Percentiles rank a stretch among this genome's conserved stretches.
Evolutionary conservation across 2,888 invertebrate genomes (phyloP).

Genomic region (Microchrysa polita): DNA sequence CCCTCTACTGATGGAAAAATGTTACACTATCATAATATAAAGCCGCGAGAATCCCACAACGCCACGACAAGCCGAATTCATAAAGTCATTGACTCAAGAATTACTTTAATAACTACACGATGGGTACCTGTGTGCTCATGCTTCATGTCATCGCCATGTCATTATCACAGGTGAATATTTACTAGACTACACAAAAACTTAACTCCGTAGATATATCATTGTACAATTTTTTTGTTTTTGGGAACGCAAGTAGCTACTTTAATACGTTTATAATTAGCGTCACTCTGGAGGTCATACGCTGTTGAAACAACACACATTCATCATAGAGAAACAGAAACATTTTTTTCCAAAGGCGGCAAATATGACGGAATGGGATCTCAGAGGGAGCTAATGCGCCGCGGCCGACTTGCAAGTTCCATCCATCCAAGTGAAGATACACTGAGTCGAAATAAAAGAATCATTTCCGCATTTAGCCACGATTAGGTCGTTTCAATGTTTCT

Average conservation of each 20-base stretch:
- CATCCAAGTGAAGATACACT: constrained; percentile 18
- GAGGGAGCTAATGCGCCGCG: background rate
- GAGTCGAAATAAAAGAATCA: constrained; percentile 31
- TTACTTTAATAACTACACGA: background rate
- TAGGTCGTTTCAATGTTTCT: background rate
- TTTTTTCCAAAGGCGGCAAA: constrained; percentile 5
- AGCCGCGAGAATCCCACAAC: background rate
- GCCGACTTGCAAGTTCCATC: background rate
- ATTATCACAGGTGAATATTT: constrained; percentile 11
- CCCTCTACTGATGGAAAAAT: no score
- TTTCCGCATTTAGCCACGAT: constrained; percentile 14
- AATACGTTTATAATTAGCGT: constrained; percentile 33
- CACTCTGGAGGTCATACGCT: background rate
- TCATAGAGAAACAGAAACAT: background rate
- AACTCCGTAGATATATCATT: background rate
- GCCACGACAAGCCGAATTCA: no score
- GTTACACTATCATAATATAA: no score
- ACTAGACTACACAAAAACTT: background rate
- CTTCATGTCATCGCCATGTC: constrained; percentile 4
- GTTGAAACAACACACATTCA: background rate
- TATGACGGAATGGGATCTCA: constrained; percentile 23
- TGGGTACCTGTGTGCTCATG: background rate
- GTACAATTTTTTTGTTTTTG: no score
- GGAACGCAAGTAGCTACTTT: background rate
- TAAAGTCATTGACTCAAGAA: constrained; percentile 3